Base-by-base conservation (phyloP, 2,113 vertebrate species). In the Hiodon tergisus region DNA sequence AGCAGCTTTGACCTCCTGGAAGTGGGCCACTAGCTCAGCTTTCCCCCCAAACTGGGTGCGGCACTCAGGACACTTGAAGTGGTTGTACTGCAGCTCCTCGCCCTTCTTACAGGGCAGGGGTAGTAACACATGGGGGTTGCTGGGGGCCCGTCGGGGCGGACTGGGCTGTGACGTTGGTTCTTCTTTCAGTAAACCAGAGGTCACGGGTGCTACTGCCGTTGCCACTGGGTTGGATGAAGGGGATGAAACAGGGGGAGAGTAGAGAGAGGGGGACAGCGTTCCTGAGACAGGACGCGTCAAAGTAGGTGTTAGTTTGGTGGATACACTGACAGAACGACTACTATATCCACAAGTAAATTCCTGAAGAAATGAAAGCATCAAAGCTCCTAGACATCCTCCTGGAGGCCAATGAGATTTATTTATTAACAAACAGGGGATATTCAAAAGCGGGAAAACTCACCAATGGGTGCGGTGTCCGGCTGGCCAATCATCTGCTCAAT, bases 401-500 rank as follows among this genome's bases (percentile, higher is more conserved):
- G 31, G 31, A 31, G 31, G 3, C 16, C 4, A 47, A 16, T 48
- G 31, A 47, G 31, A 46, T 8, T 11, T 9, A 59, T 47, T 3
- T 6, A 47, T 17, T 46, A 31, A 46, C 62, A 65, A 6, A 65
- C 2, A 60, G 59, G 3, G 4, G 59, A 65, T 7, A 65, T 16
- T 63, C 61, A n/a, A 31, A 31, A 63, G 63, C 9, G 1, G 7
- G 17, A 6, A 57, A 4, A 76, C 85, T 78, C 17, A 77, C 94
- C 84, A 17, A 88, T 74, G 0, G 93, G 89, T 0, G 90, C 84
- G 51, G 93, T 81, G 73, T 98, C 97, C 0, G 92, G 94, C 79
- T 95, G 96, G 0, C 93, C 92, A 2, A 98, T 93, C 97, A 99
- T 98, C 83, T 98, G 97, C 77, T 98, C 96, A 75, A 99, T 76